Evolutionary conservation across 2,113 vertebrate genomes (phyloP), one percentile per base, ranked within the genome.

Genomic region (Andinoacara biseriatus): DNA sequence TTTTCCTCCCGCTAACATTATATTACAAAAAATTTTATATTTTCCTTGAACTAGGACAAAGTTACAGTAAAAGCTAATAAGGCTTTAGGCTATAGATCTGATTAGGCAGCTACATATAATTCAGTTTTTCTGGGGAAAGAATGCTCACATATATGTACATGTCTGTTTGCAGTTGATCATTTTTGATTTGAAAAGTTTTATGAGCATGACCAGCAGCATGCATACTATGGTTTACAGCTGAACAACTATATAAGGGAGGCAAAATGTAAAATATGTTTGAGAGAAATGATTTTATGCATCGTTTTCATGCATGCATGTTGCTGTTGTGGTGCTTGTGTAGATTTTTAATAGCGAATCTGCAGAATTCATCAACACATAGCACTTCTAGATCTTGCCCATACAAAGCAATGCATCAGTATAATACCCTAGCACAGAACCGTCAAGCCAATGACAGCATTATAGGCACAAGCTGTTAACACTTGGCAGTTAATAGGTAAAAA

Each of bases 381-480:
- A 33, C 24, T 60, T 57, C 26, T n/a, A 72, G 24, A 31, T 54
- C 80, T 43, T 43, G 31, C 35, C 24, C 67, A 56, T 72, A 83
- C 20, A 72, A 24, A 63, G 20, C 43, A 20, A 74, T 43, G 40
- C 78, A 86, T 76, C 76, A 77, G 60, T 24, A 60, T 61, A 58
- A 79, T 82, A 57, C 26, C 59, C 60, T 57, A 81, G 52, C 59
- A 83, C 43, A 88, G 13, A 81, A 67, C 80, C 38, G 46, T 24
- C 31, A 22, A 87, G 79, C 24, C 15, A 57, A 58, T 79, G 76
- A 80, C 35, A 80, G 67, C 61, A 76, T 76, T 33, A 74, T 83
- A 82, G 81, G 84, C 86, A 92, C 83, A 86, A 29, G 17, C 63
- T 43, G 13, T 65, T 86, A 86, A 78, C 62, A 83, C 31, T 75